Base-by-base conservation (phyloP, 2,113 vertebrate species). In the Burhinus bistriatus region DNA sequence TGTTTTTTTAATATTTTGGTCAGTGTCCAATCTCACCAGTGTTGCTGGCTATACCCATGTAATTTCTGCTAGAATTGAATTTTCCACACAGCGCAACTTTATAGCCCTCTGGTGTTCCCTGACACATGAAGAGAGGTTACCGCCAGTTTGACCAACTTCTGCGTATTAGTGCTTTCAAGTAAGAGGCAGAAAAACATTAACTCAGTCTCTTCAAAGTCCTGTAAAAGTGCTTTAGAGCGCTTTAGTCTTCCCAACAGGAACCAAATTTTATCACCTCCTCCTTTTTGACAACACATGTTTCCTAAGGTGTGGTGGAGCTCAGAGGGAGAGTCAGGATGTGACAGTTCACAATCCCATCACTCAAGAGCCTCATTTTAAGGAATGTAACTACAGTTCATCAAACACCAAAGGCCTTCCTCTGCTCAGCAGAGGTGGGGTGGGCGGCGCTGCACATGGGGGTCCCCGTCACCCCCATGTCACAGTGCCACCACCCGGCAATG, bases 1-100 rank as follows among this genome's bases (percentile, higher is more conserved):
- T 96, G 57, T 97, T 97, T 97, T 98, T 94, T 96, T 95, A 97
- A 94, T 97, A 96, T 91, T 97, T 95, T 98, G 97, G 87, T 97
- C 79, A 87, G 81, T 96, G 70, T 97, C 97, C 97, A 98, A 77
- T 91, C 97, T 82, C 51, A 61, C 94, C 94, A 14, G 19, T 91
- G 77, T 92, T 98, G 89, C 93, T 97, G 97, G 94, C 96, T 97
- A 92, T 94, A 97, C 65, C 94, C 47, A 57, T 94, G 54, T 95
- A 97, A 97, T 97, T 98, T 97, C 96, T 97, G 90, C 94, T 94
- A 65, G n/a, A 97, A 98, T 51, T 98, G 72, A 97, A 97, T 98
- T 98, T 98, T 98, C 96, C 95, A 97, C 91, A 92, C 83, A 79
- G 83, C 21, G 83, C 68, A 96, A 92, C 91, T 97, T 98, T 96